Conservation (phyloP, 1,140 invertebrate genomes). For the Drosophila yakuba region DNA sequence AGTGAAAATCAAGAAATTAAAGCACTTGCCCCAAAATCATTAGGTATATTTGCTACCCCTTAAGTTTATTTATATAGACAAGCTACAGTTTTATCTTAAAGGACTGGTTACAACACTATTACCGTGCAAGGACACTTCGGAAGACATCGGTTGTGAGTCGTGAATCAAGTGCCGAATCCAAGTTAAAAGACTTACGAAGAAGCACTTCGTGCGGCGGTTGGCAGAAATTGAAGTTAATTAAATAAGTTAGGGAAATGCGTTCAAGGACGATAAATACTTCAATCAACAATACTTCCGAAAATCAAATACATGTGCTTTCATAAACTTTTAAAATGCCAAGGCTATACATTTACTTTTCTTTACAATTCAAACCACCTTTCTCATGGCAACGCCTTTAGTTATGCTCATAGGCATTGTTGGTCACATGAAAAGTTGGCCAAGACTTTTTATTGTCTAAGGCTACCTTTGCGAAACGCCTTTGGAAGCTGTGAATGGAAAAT, state of each 20-base stretch:
- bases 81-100: not conserved
- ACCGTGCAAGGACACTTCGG: not conserved
- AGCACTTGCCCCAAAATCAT: not conserved
- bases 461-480: constrained; percentile 40
- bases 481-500: constrained; percentile 53
- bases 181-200: not conserved
- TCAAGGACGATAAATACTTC: not conserved
- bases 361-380: constrained; percentile 6
- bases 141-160: not conserved
- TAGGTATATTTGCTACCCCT: not conserved
- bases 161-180: not conserved
- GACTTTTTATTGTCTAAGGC: constrained; percentile 26
- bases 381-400: constrained; percentile 11
- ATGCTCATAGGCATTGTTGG: constrained; percentile 28
- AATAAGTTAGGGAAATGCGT: not conserved
- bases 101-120: not conserved
- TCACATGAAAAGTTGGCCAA: constrained; percentile 51
- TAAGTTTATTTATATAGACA: not conserved
- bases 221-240: not conserved
- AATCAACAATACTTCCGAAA: not conserved
- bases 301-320: not conserved
- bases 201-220: not conserved
- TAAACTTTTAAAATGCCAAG: not conserved
- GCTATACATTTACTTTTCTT: constrained; percentile 14
- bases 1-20: not conserved